Percentiles rank a stretch among this genome's conserved stretches.
These are phyloP conservation scores for Diprion similis DNA, from an alignment of 1,140 invertebrate genomes.

Conservation along the genomic window DNA sequence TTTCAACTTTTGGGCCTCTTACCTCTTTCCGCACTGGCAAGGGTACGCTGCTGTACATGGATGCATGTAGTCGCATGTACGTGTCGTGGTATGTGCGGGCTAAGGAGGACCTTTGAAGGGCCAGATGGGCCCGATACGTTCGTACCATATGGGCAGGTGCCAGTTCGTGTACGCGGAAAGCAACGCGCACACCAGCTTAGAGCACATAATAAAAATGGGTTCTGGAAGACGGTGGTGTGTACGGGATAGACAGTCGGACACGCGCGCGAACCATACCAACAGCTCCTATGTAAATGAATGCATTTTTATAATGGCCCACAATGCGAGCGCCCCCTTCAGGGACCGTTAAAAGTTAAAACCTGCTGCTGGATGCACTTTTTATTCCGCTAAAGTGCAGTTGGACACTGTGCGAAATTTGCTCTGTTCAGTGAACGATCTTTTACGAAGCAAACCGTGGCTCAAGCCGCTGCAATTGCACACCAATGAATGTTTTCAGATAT, in stretches of 20 bases:
- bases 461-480: too few relatives aligned
- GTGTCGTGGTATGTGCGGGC: too few relatives aligned
- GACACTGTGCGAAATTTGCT: too few relatives aligned
- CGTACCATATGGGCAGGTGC: conserved; percentile 5
- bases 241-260: not conserved
- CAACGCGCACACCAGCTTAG: too few relatives aligned
- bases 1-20: not conserved
- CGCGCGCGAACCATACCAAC: conserved; percentile 1
- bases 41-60: too few relatives aligned
- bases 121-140: not conserved
- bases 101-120: not conserved
- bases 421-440: too few relatives aligned
- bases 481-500: too few relatives aligned
- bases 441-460: too few relatives aligned
- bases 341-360: conserved; percentile 5
- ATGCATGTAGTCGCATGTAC: too few relatives aligned
- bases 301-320: not conserved
- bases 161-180: conserved; percentile 2
- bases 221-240: not conserved
- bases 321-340: conserved; percentile 1
- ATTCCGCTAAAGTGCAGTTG: not conserved
- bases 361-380: conserved; percentile 7
- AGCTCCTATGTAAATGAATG: conserved; percentile 3
- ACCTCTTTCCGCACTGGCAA: too few relatives aligned
- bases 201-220: too few relatives aligned